These are phyloP conservation scores for Gallinago solitaria DNA, from an alignment of 2,797 vertebrate genomes.

Conservation along the genomic window DNA sequence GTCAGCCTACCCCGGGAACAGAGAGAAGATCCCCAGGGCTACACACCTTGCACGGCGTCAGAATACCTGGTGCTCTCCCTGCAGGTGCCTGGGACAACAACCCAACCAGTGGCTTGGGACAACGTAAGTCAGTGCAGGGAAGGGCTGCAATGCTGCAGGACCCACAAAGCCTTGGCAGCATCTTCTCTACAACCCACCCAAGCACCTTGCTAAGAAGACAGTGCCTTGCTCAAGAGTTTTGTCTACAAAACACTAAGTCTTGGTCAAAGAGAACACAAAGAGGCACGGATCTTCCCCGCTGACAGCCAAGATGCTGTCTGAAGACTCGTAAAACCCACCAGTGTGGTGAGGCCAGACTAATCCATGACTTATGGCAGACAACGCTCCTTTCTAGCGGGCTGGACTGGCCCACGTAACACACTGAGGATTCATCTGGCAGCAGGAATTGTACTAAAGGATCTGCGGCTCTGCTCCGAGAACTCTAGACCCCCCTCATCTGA, in stretches of 20 bases:
- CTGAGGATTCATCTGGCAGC: background rate
- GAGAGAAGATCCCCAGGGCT: background rate
- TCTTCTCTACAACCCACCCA: background rate
- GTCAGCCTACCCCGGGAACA: background rate
- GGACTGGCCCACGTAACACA: accelerated
- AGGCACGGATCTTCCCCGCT: background rate
- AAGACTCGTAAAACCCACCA: background rate
- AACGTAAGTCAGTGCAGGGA: background rate
- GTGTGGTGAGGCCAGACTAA: background rate
- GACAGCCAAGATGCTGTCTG: background rate
- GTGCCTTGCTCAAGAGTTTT: background rate
- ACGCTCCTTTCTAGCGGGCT: background rate
- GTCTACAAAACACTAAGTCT: background rate
- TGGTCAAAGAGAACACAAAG: background rate
- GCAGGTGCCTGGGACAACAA: background rate
- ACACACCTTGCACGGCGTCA: background rate
- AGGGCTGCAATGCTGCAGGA: background rate
- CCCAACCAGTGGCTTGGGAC: background rate
- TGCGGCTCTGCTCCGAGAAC: background rate
- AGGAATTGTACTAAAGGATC: background rate
- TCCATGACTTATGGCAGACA: background rate
- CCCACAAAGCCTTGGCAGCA: background rate
- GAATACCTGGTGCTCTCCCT: background rate
- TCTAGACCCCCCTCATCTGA: background rate
- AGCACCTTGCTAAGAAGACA: background rate